Evolutionary conservation across 2,113 vertebrate species (phyloP).

Genomic region (Peucedramus taeniatus): DNA sequence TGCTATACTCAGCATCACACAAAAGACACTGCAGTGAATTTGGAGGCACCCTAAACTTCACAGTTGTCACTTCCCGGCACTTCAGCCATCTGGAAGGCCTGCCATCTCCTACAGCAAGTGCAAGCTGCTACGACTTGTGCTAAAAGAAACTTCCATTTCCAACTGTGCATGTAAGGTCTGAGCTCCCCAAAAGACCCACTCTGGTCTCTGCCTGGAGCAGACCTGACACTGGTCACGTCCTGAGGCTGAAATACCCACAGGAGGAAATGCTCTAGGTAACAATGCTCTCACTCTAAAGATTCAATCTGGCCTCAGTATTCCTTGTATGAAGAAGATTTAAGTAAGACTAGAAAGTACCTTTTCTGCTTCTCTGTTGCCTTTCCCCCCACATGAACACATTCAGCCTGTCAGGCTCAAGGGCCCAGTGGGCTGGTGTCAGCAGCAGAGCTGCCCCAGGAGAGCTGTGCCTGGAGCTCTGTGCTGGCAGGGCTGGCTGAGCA

Average conservation of each 20-base stretch:
- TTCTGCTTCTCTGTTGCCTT: neutral
- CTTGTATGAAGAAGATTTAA: neutral
- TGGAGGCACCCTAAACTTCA: conserved; percentile 49
- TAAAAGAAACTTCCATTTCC: conserved; percentile 31
- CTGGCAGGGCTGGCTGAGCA: neutral
- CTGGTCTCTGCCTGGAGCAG: neutral
- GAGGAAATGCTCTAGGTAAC: neutral
- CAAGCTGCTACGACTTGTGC: conserved; percentile 40
- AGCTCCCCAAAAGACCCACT: neutral
- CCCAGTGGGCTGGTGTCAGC: neutral
- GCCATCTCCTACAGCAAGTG: conserved; percentile 42
- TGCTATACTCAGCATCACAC: conserved; percentile 5
- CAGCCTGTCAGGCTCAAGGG: neutral
- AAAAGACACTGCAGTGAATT: conserved; percentile 40
- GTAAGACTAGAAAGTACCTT: neutral
- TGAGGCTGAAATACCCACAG: neutral
- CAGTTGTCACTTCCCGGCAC: conserved; percentile 44
- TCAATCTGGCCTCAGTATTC: neutral
- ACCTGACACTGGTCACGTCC: neutral
- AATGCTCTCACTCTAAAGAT: neutral
- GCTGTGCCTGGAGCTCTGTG: neutral
- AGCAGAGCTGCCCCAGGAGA: neutral
- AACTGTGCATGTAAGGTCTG: neutral
- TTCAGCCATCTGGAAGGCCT: conserved; percentile 49
- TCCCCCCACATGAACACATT: neutral